These are phyloP conservation scores for Patella ulyssiponensis DNA, from an alignment of 2,888 invertebrate species.

Conservation along the genomic window DNA sequence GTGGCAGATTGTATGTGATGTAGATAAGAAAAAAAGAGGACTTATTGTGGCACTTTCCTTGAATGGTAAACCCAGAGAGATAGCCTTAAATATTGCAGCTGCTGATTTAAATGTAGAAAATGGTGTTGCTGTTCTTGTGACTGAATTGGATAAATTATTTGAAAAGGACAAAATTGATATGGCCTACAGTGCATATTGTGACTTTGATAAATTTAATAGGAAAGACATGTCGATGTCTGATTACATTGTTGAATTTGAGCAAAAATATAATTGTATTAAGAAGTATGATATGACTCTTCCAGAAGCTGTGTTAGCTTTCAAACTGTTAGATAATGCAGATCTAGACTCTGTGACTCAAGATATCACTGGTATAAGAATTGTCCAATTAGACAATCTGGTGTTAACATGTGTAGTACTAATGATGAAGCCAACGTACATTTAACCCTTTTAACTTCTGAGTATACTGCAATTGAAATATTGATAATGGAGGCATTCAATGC, in stretches of 20 bases:
- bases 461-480: no score
- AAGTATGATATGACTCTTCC: background rate
- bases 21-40: conserved; percentile 4
- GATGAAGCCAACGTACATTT: background rate
- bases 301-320: background rate
- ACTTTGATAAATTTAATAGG: background rate
- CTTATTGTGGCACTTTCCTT: no score
- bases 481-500: no score
- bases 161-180: background rate
- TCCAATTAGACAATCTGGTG: background rate
- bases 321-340: conserved; percentile 1
- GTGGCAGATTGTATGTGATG: background rate
- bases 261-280: background rate
- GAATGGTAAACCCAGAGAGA: background rate
- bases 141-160: conserved; percentile 1
- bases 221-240: background rate
- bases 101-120: background rate
- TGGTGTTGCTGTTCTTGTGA: background rate
- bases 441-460: background rate
- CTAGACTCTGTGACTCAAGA: conserved; percentile 11
- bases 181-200: background rate
- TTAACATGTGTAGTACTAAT: background rate
- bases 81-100: background rate
- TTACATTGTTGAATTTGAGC: background rate
- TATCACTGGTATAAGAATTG: conserved; percentile 9